phyloP scores from a whole-genome alignment of 2,797 vertebrate genomes.

The Peromyscus eremicus region DNA sequence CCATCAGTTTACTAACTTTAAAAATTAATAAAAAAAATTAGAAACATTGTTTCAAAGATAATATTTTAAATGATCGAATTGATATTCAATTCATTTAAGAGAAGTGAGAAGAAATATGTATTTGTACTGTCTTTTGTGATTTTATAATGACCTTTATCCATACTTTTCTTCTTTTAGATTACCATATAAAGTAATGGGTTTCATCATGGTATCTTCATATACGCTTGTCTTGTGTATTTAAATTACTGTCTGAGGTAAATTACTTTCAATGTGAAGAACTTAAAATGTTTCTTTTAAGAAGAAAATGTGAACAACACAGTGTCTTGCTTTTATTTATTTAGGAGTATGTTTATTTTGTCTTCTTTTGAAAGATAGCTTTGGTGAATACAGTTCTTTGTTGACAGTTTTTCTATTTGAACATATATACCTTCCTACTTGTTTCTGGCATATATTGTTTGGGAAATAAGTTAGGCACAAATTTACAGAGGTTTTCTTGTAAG shows the following conservation, averaged over 20 bases:
- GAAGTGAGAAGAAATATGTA: not conserved
- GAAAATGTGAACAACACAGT: not conserved
- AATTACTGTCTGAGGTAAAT: not conserved
- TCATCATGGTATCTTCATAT: not conserved
- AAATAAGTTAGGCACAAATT: not conserved
- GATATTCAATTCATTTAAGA: not conserved
- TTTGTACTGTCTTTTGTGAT: not conserved
- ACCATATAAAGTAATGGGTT: too few relatives aligned
- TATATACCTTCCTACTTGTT: not conserved
- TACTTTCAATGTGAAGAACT: conserved; percentile 5
- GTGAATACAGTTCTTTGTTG: not conserved
- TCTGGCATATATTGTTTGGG: not conserved
- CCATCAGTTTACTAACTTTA: not conserved
- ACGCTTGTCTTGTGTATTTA: not conserved
- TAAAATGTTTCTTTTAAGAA: not conserved
- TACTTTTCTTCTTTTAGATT: too few relatives aligned
- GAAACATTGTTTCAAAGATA: not conserved
- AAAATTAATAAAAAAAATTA: not conserved
- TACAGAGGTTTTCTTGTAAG: conserved; percentile 5
- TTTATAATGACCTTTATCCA: too few relatives aligned
- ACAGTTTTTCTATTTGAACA: not conserved
- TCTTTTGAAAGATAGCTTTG: conserved; percentile 31
- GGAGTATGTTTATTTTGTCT: not conserved
- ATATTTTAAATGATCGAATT: not conserved
- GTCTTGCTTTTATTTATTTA: not conserved